Evolutionary conservation across 2,888 invertebrate species (phyloP).

Genomic region (Syrphus vitripennis): DNA sequence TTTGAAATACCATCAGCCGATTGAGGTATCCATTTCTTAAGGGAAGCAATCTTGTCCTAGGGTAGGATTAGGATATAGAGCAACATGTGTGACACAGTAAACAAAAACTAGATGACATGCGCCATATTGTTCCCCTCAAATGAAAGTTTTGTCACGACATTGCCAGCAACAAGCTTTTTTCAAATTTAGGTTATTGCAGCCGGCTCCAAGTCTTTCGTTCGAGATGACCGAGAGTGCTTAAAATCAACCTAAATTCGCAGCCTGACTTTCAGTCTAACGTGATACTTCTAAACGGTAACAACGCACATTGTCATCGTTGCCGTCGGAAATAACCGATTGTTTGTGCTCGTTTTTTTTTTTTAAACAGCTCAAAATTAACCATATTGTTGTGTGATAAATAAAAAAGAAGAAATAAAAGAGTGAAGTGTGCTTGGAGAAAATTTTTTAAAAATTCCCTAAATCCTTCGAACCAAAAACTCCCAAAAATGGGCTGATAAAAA

Average conservation of each 20-base stretch:
- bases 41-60: background rate
- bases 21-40: background rate
- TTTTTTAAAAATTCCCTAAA: background rate
- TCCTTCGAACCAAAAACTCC: background rate
- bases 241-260: conserved; percentile 54
- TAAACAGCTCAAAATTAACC: conserved; percentile 9
- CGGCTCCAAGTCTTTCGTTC: conserved; percentile 38
- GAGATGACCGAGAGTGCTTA: conserved; percentile 35
- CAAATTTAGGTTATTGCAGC: conserved; percentile 61
- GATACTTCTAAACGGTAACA: conserved; percentile 46
- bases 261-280: conserved; percentile 58
- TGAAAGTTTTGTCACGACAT: conserved; percentile 29
- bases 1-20: background rate
- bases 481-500: conserved; percentile 61
- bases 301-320: conserved; percentile 2
- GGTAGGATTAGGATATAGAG: conserved; percentile 14
- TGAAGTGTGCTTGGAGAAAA: conserved; percentile 18
- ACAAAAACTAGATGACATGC: conserved; percentile 51
- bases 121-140: conserved; percentile 44
- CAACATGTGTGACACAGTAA: conserved; percentile 62
- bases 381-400: conserved; percentile 29
- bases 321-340: background rate
- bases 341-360: background rate
- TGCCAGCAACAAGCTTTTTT: conserved; percentile 17
- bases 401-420: background rate